These are phyloP conservation scores for Stomatorhinus ivindoensis DNA, from an alignment of 2,113 vertebrate species.

Conservation along the genomic window DNA sequence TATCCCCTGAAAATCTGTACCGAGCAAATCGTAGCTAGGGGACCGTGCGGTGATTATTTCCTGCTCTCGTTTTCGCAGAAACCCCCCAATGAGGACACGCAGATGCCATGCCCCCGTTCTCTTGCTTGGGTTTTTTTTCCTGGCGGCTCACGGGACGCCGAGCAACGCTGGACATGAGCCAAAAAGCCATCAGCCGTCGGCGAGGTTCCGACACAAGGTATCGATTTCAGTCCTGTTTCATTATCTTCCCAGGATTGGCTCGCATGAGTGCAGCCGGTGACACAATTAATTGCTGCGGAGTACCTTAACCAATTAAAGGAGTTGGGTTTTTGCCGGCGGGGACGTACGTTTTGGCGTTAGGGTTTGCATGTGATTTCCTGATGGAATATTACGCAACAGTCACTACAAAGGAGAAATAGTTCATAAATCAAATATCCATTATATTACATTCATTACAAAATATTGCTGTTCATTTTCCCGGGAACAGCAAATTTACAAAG, in stretches of 20 bases:
- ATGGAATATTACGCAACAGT: neutral
- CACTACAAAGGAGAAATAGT: neutral
- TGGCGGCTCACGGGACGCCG: constrained; percentile 46
- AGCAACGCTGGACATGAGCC: constrained; percentile 46
- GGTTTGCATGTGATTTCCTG: neutral
- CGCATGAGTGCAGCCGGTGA: constrained; percentile 32
- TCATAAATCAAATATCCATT: neutral
- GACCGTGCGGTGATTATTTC: constrained; percentile 33
- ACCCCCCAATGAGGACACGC: constrained; percentile 54
- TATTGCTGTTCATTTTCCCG: neutral
- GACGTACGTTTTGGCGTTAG: neutral
- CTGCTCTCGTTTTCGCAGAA: constrained; percentile 46
- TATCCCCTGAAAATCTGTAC: constrained; percentile 27
- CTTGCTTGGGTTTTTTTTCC: constrained; percentile 36
- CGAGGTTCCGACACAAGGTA: constrained; percentile 73
- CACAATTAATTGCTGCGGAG: constrained; percentile 35
- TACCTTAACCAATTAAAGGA: constrained; percentile 15
- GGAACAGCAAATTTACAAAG: neutral
- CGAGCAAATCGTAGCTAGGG: constrained; percentile 17
- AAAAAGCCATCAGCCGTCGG: constrained; percentile 54
- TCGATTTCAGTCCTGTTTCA: constrained; percentile 40
- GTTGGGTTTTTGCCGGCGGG: neutral
- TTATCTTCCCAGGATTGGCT: constrained; percentile 33
- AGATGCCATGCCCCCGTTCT: constrained; percentile 44
- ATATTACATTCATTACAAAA: neutral